A percentile compares a stretch with the other conserved stretches of the same genome.
These are phyloP conservation scores for Andrena fulva DNA, from an alignment of 2,888 invertebrate genomes.

Conservation along the genomic window DNA sequence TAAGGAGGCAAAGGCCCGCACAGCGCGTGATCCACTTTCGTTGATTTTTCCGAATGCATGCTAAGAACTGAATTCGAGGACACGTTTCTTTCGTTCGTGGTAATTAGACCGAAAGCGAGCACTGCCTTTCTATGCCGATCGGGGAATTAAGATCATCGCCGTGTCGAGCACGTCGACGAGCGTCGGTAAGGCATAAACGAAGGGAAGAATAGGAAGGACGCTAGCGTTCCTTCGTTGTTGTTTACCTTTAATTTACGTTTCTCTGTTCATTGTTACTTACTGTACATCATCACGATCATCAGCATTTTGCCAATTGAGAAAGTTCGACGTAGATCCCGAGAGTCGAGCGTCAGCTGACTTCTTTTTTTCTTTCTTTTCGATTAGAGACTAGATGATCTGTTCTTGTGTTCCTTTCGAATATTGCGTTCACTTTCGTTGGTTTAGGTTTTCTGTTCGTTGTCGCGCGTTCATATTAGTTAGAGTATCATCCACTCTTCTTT, in stretches of 20 bases:
- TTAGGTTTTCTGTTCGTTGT: not conserved
- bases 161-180: slow-evolving; percentile 37
- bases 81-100: slow-evolving; percentile 51
- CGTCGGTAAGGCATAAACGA: slow-evolving; percentile 19
- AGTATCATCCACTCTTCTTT: slow-evolving; percentile 30
- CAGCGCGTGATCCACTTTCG: slow-evolving; percentile 35
- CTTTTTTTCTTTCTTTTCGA: slow-evolving; percentile 16
- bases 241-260: not conserved
- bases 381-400: not conserved
- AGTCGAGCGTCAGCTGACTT: slow-evolving; percentile 43
- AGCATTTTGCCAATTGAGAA: slow-evolving; percentile 49
- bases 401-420: slow-evolving; percentile 16
- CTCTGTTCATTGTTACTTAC: slow-evolving; percentile 15
- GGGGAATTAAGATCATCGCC: slow-evolving; percentile 24
- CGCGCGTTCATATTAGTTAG: slow-evolving; percentile 26
- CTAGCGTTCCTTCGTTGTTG: not conserved
- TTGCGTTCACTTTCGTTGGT: not conserved
- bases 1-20: slow-evolving; percentile 38
- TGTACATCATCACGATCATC: slow-evolving; percentile 51
- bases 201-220: slow-evolving; percentile 4
- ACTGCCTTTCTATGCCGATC: slow-evolving; percentile 17
- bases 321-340: slow-evolving; percentile 48
- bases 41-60: slow-evolving; percentile 50
- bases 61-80: slow-evolving; percentile 25
- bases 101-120: slow-evolving; percentile 19